Conservation (phyloP, 2,888 invertebrate species). For the Metallyticus violacea region DNA sequence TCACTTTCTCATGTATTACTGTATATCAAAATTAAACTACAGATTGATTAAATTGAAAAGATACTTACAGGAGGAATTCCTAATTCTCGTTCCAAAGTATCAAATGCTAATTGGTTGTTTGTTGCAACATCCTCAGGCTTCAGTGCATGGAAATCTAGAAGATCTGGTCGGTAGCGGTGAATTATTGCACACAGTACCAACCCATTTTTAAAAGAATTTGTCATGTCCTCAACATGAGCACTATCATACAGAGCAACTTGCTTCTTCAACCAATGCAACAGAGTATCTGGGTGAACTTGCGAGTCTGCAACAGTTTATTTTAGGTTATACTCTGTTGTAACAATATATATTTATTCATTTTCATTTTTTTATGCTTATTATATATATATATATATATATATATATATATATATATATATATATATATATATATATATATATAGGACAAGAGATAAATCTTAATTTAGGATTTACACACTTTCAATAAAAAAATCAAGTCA, state of each 20-base stretch:
- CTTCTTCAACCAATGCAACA: constrained; percentile 75
- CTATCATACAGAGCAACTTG: constrained; percentile 63
- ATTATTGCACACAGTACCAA: constrained; percentile 71
- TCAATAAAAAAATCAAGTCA: background rate
- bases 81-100: constrained; percentile 79
- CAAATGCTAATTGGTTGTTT: constrained; percentile 81
- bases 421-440: no score
- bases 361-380: no score
- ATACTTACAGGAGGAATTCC: constrained; percentile 59
- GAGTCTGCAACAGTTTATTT: constrained; percentile 55
- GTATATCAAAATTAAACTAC: no score
- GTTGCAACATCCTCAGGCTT: constrained; percentile 61
- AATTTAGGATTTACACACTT: background rate
- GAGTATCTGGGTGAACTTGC: constrained; percentile 69
- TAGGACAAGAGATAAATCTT: no score
- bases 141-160: constrained; percentile 71
- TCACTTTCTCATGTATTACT: no score
- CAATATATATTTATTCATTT: background rate
- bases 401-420: no score
- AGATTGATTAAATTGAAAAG: no score
- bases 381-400: no score
- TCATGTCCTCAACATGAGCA: constrained; percentile 61
- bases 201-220: constrained; percentile 66
- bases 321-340: no score
- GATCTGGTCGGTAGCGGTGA: constrained; percentile 84